Evolutionary conservation across 2,888 invertebrate genomes (phyloP).

Genomic region (Biston betularia): DNA sequence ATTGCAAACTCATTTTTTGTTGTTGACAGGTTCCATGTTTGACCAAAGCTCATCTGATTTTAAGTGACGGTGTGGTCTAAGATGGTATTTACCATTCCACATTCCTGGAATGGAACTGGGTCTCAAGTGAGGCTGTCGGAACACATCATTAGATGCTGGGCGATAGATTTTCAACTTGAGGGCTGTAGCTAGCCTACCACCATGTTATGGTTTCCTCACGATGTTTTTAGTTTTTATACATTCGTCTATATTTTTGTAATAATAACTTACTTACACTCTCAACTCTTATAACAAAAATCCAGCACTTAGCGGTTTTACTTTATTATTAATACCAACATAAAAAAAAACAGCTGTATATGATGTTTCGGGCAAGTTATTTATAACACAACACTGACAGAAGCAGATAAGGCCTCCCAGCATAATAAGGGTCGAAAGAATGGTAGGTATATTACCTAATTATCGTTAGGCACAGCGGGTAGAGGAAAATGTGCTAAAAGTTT

Average conservation of each 20-base stretch:
- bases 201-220: too few species aligned
- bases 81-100: too few species aligned
- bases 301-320: background rate
- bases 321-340: background rate
- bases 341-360: slow-evolving; percentile 18
- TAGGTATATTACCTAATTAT: slow-evolving; percentile 46
- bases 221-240: too few species aligned
- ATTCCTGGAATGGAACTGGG: too few species aligned
- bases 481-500: slow-evolving; percentile 27
- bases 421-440: slow-evolving; percentile 53
- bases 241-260: background rate
- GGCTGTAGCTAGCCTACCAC: too few species aligned
- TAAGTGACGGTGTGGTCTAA: too few species aligned
- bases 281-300: background rate
- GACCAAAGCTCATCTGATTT: too few species aligned
- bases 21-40: too few species aligned
- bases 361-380: slow-evolving; percentile 45
- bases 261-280: background rate
- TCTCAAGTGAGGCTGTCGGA: too few species aligned
- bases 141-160: too few species aligned
- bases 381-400: slow-evolving; percentile 54
- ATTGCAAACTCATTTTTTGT: too few species aligned
- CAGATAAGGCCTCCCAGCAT: slow-evolving; percentile 55
- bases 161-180: too few species aligned
- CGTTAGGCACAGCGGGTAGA: slow-evolving; percentile 32